These are phyloP conservation scores for Tethea ocularis DNA, from an alignment of 2,888 invertebrate genomes.

Conservation along the genomic window DNA sequence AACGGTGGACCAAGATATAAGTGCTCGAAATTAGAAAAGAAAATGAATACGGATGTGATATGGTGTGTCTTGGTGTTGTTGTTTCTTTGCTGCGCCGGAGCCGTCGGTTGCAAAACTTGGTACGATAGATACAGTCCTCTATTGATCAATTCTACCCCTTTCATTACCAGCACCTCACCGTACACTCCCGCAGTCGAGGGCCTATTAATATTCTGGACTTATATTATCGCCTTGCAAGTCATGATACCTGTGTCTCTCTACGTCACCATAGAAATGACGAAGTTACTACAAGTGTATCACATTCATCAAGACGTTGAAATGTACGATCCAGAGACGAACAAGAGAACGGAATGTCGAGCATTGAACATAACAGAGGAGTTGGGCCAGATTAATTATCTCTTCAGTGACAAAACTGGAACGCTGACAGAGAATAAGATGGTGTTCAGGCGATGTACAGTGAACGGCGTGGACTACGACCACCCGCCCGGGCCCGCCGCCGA, in stretches of 20 bases:
- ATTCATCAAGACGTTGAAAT: constrained; percentile 95
- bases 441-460: constrained; percentile 95
- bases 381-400: constrained; percentile 95
- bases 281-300: constrained; percentile 97
- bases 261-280: constrained; percentile 98
- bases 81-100: constrained; percentile 94
- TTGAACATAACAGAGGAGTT: constrained; percentile 98
- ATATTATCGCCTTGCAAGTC: constrained; percentile 97
- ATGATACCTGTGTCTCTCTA: constrained; percentile 98
- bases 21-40: constrained; percentile 94
- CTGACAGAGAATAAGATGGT: constrained; percentile 99
- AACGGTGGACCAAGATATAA: constrained; percentile 98
- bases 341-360: constrained; percentile 91
- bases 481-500: constrained; percentile 88
- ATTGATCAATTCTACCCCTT: constrained; percentile 85
- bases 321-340: constrained; percentile 92
- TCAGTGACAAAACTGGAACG: constrained; percentile 99
- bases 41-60: constrained; percentile 97
- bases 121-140: constrained; percentile 81
- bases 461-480: constrained; percentile 95
- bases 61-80: constrained; percentile 97
- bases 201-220: constrained; percentile 96
- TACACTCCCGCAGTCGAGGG: constrained; percentile 88
- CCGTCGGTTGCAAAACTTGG: constrained; percentile 96
- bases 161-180: constrained; percentile 81